Evolutionary conservation across 1,140 invertebrate species (phyloP), one percentile per base, ranked within the genome.

Genomic region (Rhopalosiphum maidis): DNA sequence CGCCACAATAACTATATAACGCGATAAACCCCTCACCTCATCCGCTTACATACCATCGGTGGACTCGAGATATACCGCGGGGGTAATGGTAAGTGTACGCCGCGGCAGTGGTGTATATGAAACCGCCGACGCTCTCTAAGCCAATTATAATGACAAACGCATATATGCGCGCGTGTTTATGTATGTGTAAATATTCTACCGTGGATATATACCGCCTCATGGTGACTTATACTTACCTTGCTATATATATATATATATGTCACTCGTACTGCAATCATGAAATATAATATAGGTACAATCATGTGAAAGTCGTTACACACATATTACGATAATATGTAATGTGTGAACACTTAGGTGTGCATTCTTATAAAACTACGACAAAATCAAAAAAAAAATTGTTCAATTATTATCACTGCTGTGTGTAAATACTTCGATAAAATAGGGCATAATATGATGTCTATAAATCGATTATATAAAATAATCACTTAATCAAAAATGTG

Each of bases 131-230:
- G 60, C n/a, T 77, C 60, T 85, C 83, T 41, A 85, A 85, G 41
- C 37, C 83, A 85, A 85, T 85, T 85, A 85, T 85, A 41, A 85
- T 85, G 83, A 85, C 83, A 85, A 41, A 85, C 83, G 37, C 15
- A 77, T 77, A 77, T 82, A 11, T 41, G 22, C 43, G 25, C 23
- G 23, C 37, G 37, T 60, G 60, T 77, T 77, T 77, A 35, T 77
- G 60, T 77, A n/a, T n/a, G 15, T 15, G n/a, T 35, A 35, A 77
- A 77, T 77, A 77, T 77, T 18, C 60, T 35, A 15, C 15, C 60
- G 15, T 77, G 2, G 60, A n/a, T n/a, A 77, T 68, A n/a, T 25
- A 25, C 54, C 23, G 2, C 54, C 15, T 60, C 11, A 30, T 15
- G 60, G 60, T 18, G 48, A 51, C 30, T 60, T 60, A 68, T 9